Evolutionary conservation across 30 jellyfish, hydroid and myxozoan species (phyloP).

Genomic region (Rhopilema esculentum): DNA sequence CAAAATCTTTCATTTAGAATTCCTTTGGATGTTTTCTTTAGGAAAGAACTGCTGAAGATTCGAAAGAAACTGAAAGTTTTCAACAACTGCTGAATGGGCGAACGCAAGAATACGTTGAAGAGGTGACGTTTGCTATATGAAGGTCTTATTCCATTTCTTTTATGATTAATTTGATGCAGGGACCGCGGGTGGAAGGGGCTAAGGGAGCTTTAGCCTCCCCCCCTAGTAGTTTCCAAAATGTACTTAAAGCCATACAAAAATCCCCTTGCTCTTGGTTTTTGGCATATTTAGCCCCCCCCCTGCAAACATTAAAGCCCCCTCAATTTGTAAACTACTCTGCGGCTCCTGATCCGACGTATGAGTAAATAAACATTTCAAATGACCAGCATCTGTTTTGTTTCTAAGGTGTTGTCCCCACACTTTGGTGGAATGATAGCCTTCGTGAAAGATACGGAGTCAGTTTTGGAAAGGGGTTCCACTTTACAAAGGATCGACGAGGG

Average conservation of each 20-base stretch:
- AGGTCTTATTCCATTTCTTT: too few species aligned
- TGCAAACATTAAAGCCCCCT: too few species aligned
- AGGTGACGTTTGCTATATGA: slow-evolving; percentile 41
- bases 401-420: slow-evolving; percentile 88
- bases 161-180: too few species aligned
- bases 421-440: slow-evolving; percentile 94
- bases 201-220: too few species aligned
- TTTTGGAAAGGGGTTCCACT: slow-evolving; percentile 77
- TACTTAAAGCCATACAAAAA: too few species aligned
- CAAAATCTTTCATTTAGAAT: too few species aligned
- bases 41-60: slow-evolving; percentile 93
- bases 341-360: too few species aligned
- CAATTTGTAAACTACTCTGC: too few species aligned
- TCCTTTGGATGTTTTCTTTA: not conserved
- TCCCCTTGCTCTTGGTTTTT: too few species aligned
- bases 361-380: not conserved
- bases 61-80: slow-evolving; percentile 89
- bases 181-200: too few species aligned
- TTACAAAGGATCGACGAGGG: slow-evolving; percentile 85
- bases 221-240: too few species aligned
- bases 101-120: slow-evolving; percentile 93
- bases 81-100: slow-evolving; percentile 84
- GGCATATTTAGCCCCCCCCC: too few species aligned
- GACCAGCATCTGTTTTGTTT: not conserved
- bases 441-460: slow-evolving; percentile 90